phyloP scores from a whole-genome alignment of 2,888 invertebrate species.

The Phytoseiulus persimilis region DNA sequence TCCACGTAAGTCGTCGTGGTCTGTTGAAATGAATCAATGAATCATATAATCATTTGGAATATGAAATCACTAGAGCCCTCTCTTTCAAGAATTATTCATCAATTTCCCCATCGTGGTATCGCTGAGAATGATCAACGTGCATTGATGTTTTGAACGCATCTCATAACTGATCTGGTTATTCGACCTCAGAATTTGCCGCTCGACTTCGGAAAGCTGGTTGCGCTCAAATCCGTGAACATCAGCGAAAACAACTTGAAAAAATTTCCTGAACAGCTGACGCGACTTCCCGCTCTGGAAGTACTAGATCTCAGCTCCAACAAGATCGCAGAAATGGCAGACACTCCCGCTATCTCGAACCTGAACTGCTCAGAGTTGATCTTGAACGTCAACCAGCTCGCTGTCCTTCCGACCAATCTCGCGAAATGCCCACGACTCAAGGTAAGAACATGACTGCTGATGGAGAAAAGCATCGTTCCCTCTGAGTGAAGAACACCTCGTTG shows the following conservation, averaged over 20 bases:
- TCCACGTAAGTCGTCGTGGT: background rate
- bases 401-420: constrained; percentile 1
- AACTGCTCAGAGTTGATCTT: constrained; percentile 18
- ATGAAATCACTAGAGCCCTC: no score
- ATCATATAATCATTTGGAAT: no score
- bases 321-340: constrained; percentile 18
- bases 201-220: background rate
- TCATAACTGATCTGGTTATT: no score
- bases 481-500: no score
- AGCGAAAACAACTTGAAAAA: constrained; percentile 36
- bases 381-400: constrained; percentile 18
- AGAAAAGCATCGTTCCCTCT: no score
- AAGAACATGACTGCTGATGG: no score
- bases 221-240: constrained; percentile 12
- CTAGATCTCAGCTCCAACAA: background rate
- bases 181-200: constrained; percentile 13
- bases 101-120: no score
- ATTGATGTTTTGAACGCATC: no score
- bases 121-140: no score
- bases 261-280: constrained; percentile 8
- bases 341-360: background rate
- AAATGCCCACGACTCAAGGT: constrained; percentile 23
- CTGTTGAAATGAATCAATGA: background rate
- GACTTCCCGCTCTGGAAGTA: background rate
- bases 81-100: no score